These are phyloP conservation scores for Kuschelorhynchus macadamiae DNA, from an alignment of 2,888 invertebrate genomes.

Conservation along the genomic window DNA sequence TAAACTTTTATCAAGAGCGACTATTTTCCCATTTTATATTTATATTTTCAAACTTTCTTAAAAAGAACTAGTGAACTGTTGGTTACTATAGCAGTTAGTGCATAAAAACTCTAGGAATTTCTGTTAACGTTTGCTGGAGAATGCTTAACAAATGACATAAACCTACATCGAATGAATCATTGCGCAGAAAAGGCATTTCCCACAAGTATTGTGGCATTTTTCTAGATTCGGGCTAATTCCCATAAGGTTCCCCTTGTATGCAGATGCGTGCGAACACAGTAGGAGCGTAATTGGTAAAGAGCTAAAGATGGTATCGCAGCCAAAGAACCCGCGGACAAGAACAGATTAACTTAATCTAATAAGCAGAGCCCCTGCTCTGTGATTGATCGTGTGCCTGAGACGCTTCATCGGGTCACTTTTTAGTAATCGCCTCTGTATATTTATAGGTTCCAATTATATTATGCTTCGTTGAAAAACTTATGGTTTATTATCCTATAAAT, in stretches of 20 bases:
- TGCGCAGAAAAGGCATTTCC: constrained; percentile 15
- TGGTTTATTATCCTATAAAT: too few relatives aligned
- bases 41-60: too few relatives aligned
- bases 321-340: constrained; percentile 60
- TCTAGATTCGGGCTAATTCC: constrained; percentile 32
- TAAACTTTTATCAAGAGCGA: too few relatives aligned
- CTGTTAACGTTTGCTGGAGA: too few relatives aligned
- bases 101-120: too few relatives aligned
- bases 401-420: constrained; percentile 35
- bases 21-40: too few relatives aligned
- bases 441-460: constrained; percentile 2
- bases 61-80: too few relatives aligned
- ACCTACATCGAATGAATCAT: constrained; percentile 14
- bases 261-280: constrained; percentile 57
- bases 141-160: too few relatives aligned
- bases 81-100: too few relatives aligned
- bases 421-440: constrained; percentile 5
- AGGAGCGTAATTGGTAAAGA: constrained; percentile 63
- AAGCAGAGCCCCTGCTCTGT: constrained; percentile 62
- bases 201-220: constrained; percentile 16
- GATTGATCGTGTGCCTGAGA: constrained; percentile 57
- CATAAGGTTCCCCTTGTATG: constrained; percentile 43
- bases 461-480: too few relatives aligned
- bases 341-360: constrained; percentile 65
- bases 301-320: constrained; percentile 59